phyloP scores from a whole-genome alignment of 2,888 invertebrate species.

The Lysandra coridon region DNA sequence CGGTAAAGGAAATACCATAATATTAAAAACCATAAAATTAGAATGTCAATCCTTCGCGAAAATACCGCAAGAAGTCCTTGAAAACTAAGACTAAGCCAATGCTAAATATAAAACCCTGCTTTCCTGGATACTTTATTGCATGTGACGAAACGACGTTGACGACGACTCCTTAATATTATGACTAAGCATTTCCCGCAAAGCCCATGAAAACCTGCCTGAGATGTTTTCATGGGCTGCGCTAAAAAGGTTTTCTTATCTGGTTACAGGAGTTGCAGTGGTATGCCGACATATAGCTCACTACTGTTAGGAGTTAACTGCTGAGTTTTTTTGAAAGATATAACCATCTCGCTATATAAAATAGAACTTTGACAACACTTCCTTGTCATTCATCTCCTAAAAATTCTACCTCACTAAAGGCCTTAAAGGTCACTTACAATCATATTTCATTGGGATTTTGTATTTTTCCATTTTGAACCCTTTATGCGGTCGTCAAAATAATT shows the following conservation, averaged over 20 bases:
- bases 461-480: conserved; percentile 1
- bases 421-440: background rate
- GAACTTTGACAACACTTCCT: background rate
- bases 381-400: background rate
- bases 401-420: background rate
- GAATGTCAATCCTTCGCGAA: conserved; percentile 51
- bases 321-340: no score
- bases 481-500: conserved; percentile 22
- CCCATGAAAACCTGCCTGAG: no score
- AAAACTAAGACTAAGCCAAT: background rate
- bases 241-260: no score
- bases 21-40: conserved; percentile 33
- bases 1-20: conserved; percentile 11
- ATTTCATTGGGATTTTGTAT: conserved; percentile 10
- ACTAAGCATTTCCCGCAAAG: no score
- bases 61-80: conserved; percentile 61
- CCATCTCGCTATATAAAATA: background rate
- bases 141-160: no score
- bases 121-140: background rate
- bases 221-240: no score
- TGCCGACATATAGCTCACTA: no score
- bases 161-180: no score
- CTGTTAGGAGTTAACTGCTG: no score
- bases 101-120: background rate
- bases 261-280: no score